These are phyloP conservation scores for Leucophora obtusa DNA, from an alignment of 2,888 invertebrate species.

Conservation along the genomic window DNA sequence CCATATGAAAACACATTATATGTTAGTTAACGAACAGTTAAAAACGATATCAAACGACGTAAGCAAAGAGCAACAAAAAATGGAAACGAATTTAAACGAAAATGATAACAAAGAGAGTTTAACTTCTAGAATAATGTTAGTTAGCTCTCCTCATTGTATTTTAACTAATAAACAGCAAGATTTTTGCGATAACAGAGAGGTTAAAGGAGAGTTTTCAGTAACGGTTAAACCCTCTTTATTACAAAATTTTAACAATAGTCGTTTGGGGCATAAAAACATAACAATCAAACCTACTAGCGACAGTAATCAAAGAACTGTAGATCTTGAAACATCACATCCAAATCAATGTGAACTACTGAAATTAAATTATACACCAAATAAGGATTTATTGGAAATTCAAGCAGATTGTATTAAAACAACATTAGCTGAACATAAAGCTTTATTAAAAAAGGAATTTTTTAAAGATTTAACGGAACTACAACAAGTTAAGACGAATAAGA, in stretches of 20 bases:
- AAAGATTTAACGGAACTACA: conserved; percentile 65
- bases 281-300: conserved; percentile 41
- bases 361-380: conserved; percentile 42
- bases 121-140: conserved; percentile 16
- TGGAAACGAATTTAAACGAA: conserved; percentile 45
- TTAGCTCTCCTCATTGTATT: conserved; percentile 16
- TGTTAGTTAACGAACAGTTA: conserved; percentile 1
- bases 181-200: conserved; percentile 1
- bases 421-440: conserved; percentile 71
- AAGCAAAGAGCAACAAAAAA: neutral
- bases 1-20: conserved; percentile 11
- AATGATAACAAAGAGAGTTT: conserved; percentile 39
- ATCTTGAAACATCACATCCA: conserved; percentile 34
- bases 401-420: conserved; percentile 22
- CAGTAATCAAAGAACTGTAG: conserved; percentile 59
- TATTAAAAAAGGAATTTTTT: conserved; percentile 71
- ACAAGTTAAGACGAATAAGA: conserved; percentile 28
- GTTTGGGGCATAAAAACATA: conserved; percentile 59
- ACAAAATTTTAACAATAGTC: conserved; percentile 24
- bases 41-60: conserved; percentile 7
- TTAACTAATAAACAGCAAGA: conserved; percentile 31
- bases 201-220: conserved; percentile 57
- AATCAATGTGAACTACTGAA: conserved; percentile 58
- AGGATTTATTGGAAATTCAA: conserved; percentile 48
- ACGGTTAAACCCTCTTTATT: conserved; percentile 49